Evolutionary conservation across 2,888 invertebrate genomes (phyloP), one percentile per base, ranked within the genome.

Genomic region (Herminia tarsipennalis): DNA sequence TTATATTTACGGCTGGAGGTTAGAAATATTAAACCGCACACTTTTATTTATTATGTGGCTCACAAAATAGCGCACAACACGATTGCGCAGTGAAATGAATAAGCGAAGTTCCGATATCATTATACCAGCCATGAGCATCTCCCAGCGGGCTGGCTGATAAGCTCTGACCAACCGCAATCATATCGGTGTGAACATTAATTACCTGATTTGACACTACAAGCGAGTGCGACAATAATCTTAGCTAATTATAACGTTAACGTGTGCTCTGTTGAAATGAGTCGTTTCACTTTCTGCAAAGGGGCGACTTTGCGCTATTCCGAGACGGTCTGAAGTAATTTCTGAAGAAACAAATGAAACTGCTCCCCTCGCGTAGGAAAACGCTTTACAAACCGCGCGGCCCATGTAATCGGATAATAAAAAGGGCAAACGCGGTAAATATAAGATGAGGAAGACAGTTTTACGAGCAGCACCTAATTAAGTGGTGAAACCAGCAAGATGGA

Each of bases 391-490:
- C 81, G 86, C 83, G 86, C 86, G 76, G 88, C 89, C 88, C 87
- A 85, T 86, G 90, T 91, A 90, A 91, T 91, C 91, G 91, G 85
- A 90, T 91, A 91, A 90, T 91, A 91, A 91, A 91, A 91, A 90
- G 91, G 91, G 90, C 90, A 88, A 90, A 89, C 89, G 89, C 88
- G 89, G 90, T 91, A 91, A 91, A 91, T 91, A 91, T 90, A 89
- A 90, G 91, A 91, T 90, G 91, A 91, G 90, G 88, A 90, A 91
- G 91, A 91, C 91, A 91, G 91, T 91, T 91, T 91, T 91, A 91
- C 91, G 91, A 91, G 82, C 88, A 78, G 79, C 83, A 86, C 88
- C 91, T 91, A 91, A 91, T 91, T 91, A 91, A 91, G 91, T 86
- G 90, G 90, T 86, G 86, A 88, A 85, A 86, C 82, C 85, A 85